These are phyloP conservation scores for Dufourea novaeangliae DNA, from an alignment of 1,140 invertebrate species.

Conservation along the genomic window DNA sequence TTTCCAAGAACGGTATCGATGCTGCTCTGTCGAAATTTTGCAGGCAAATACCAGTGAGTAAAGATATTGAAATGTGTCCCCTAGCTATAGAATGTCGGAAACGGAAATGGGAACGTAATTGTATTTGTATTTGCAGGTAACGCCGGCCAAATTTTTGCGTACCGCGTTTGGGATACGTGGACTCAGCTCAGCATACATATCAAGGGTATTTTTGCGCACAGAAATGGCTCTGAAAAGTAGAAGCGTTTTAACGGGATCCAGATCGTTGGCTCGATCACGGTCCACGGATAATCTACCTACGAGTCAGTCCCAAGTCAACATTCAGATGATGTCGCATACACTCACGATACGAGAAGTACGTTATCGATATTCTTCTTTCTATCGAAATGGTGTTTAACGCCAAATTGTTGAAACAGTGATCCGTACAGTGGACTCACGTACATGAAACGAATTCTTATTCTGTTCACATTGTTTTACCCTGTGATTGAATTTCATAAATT, in stretches of 20 bases:
- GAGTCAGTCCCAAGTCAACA: constrained; percentile 95
- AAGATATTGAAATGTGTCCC: background rate
- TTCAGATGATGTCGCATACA: constrained; percentile 96
- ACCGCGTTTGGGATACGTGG: constrained; percentile 96
- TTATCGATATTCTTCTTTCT: constrained; percentile 40
- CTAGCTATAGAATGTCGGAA: background rate
- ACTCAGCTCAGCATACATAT: constrained; percentile 93
- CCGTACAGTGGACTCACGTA: constrained; percentile 34
- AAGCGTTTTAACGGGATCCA: constrained; percentile 86
- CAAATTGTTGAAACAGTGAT: background rate
- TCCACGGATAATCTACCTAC: constrained; percentile 94
- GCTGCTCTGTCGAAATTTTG: constrained; percentile 92
- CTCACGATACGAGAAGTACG: constrained; percentile 93
- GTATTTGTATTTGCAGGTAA: constrained; percentile 79
- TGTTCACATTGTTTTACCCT: constrained; percentile 16
- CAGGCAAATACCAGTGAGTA: constrained; percentile 90
- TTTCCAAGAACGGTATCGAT: constrained; percentile 91
- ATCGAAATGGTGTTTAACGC: background rate
- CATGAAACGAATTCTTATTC: constrained; percentile 28
- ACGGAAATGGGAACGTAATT: background rate
- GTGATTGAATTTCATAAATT: constrained; percentile 3
- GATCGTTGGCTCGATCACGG: constrained; percentile 88
- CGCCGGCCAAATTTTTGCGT: constrained; percentile 92
- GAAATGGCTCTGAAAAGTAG: constrained; percentile 95
- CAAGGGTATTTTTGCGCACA: constrained; percentile 93